Conservation (phyloP, 2,797 vertebrate species). For the Poeciliopsis infans region DNA sequence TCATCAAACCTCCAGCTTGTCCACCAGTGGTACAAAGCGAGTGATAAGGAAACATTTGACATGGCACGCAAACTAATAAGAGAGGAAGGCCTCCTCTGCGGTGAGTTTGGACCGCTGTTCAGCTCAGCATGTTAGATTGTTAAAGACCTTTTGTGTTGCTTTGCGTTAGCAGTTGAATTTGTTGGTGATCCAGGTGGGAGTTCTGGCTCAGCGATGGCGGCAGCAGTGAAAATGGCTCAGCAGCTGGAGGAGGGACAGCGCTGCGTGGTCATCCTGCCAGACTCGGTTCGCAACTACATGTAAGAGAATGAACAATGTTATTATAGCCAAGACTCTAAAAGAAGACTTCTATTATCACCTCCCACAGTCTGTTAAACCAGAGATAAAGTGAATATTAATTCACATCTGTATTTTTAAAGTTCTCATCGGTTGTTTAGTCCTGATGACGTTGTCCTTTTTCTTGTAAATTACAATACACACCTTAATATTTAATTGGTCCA, state of each 20-base stretch:
- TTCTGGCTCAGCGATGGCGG: slow-evolving; percentile 86
- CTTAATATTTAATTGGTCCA: background rate
- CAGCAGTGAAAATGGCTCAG: slow-evolving; percentile 84
- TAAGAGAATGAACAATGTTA: slow-evolving; percentile 43
- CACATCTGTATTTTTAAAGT: too few relatives aligned
- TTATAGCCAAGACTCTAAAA: background rate
- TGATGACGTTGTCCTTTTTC: background rate
- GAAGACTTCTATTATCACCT: background rate
- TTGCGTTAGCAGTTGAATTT: background rate
- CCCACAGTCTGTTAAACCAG: background rate
- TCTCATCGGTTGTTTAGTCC: background rate
- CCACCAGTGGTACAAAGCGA: slow-evolving; percentile 89
- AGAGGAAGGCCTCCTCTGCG: slow-evolving; percentile 91
- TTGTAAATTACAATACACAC: background rate
- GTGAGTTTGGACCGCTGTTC: slow-evolving; percentile 70
- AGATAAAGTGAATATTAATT: background rate
- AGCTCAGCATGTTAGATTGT: background rate
- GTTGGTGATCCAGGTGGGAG: slow-evolving; percentile 84
- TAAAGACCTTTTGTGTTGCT: background rate
- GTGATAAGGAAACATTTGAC: slow-evolving; percentile 83
- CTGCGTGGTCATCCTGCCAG: slow-evolving; percentile 90
- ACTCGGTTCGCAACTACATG: slow-evolving; percentile 95
- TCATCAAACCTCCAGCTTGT: slow-evolving; percentile 77
- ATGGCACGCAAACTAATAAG: slow-evolving; percentile 87
- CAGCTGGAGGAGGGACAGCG: slow-evolving; percentile 89